Evolutionary conservation across 2,113 vertebrate genomes (phyloP).

Genomic region (Brachyhypopomus gauderio): DNA sequence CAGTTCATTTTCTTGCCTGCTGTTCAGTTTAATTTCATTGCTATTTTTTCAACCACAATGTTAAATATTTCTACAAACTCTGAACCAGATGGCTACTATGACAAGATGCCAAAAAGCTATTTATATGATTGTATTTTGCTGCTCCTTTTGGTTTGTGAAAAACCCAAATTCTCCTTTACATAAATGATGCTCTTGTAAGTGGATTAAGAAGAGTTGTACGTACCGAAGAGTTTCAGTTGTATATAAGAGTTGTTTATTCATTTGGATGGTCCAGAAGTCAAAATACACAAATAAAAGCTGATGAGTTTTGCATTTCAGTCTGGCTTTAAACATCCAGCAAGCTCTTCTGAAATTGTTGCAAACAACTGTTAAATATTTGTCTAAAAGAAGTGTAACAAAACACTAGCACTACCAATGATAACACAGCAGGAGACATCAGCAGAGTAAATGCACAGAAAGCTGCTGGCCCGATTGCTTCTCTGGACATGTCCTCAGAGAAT

Average conservation of each 20-base stretch:
- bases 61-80: not conserved
- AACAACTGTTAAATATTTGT: too few relatives aligned
- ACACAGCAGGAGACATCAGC: too few relatives aligned
- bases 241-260: not conserved
- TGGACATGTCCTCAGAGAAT: too few relatives aligned
- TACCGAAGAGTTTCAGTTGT: not conserved
- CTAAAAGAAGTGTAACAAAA: too few relatives aligned
- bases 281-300: too few relatives aligned
- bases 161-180: slow-evolving; percentile 12
- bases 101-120: slow-evolving; percentile 11
- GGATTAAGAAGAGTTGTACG: not conserved
- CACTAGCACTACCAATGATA: too few relatives aligned
- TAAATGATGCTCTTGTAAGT: slow-evolving; percentile 19
- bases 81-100: slow-evolving; percentile 7
- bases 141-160: slow-evolving; percentile 26
- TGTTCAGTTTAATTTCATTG: not conserved
- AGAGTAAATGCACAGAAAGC: too few relatives aligned
- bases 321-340: too few relatives aligned
- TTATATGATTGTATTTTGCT: not conserved
- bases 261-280: not conserved
- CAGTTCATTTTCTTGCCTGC: not conserved
- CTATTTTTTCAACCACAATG: slow-evolving; percentile 11
- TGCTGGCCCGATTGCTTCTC: too few relatives aligned
- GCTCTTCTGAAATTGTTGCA: too few relatives aligned
- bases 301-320: too few relatives aligned